Evolutionary conservation across 2,888 invertebrate genomes (phyloP).

Genomic region (Tromatobia lineatoria): DNA sequence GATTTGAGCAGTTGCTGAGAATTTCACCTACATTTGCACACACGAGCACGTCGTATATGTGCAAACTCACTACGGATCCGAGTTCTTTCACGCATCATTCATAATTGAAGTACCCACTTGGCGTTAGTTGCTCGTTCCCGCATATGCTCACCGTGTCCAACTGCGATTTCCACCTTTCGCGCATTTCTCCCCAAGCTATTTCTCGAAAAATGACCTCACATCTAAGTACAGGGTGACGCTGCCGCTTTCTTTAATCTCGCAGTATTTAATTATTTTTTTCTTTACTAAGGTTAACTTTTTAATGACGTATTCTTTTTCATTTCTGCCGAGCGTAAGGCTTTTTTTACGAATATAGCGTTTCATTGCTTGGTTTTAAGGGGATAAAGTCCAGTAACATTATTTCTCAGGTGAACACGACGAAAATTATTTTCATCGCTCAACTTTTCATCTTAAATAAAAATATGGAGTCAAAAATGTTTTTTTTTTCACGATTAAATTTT

Average conservation of each 20-base stretch:
- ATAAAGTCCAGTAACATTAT: too few species aligned
- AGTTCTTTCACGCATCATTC: constrained; percentile 47
- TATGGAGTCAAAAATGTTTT: too few species aligned
- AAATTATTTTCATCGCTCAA: too few species aligned
- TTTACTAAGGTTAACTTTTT: constrained; percentile 15
- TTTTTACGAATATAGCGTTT: not conserved
- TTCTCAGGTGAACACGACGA: too few species aligned
- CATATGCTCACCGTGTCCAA: not conserved
- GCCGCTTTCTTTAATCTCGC: not conserved
- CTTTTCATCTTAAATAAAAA: too few species aligned
- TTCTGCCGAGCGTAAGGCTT: not conserved
- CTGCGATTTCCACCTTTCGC: not conserved
- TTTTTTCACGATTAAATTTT: too few species aligned
- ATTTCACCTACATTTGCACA: constrained; percentile 23
- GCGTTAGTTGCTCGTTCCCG: constrained; percentile 46
- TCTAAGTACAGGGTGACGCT: not conserved
- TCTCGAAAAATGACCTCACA: constrained; percentile 9
- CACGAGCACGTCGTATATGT: not conserved
- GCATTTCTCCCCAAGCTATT: constrained; percentile 29
- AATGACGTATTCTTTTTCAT: not conserved
- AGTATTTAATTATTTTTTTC: not conserved
- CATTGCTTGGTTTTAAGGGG: constrained; percentile 19
- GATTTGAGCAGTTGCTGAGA: not conserved
- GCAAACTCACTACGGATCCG: not conserved
- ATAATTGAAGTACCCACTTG: constrained; percentile 60